phyloP scores from a whole-genome alignment of 2,113 vertebrate species.

The Rhegmatorhina hoffmannsi region DNA sequence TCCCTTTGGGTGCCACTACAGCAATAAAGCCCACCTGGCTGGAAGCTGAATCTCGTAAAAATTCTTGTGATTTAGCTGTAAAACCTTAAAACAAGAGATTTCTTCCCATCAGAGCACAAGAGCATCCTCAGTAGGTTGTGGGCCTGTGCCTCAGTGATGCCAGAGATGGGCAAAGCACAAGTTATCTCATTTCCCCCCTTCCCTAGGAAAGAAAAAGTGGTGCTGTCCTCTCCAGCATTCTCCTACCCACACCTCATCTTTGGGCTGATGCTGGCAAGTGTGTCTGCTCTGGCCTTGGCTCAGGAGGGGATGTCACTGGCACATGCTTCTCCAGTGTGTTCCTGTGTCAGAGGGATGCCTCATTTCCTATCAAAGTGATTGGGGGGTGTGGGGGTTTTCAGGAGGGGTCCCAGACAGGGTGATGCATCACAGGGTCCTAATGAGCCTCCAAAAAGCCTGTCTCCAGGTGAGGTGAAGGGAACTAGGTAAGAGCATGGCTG shows the following conservation, averaged over 20 bases:
- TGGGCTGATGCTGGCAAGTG: background rate
- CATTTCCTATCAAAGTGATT: fast-evolving
- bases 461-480: background rate
- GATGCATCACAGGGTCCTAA: fast-evolving
- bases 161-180: background rate
- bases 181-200: background rate
- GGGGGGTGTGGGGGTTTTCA: background rate
- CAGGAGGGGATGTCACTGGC: background rate
- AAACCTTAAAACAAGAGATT: background rate
- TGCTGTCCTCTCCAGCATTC: background rate
- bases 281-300: background rate
- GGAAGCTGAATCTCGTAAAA: background rate
- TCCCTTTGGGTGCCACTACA: background rate
- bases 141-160: fast-evolving
- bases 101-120: background rate
- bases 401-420: background rate
- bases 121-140: fast-evolving
- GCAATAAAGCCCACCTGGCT: background rate
- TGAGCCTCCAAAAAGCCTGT: background rate
- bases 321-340: background rate
- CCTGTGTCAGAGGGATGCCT: background rate
- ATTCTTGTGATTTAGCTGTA: background rate
- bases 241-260: background rate
- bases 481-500: background rate
- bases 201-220: background rate